These are phyloP conservation scores for Neotoxoptera formosana DNA, from an alignment of 1,140 invertebrate species.

Conservation along the genomic window DNA sequence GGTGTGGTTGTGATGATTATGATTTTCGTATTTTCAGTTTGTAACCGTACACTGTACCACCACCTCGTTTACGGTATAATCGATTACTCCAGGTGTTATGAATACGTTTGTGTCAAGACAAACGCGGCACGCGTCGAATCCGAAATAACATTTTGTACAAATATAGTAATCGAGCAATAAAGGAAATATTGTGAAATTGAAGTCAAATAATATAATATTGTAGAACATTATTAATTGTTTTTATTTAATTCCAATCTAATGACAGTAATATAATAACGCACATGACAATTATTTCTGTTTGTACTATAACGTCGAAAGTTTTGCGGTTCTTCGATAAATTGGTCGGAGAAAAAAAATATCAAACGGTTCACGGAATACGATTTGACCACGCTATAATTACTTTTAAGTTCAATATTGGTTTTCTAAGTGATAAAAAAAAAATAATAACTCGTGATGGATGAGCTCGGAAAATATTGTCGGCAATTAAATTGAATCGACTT, in stretches of 20 bases:
- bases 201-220: neutral
- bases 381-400: neutral
- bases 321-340: neutral
- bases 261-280: neutral
- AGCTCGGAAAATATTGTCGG: neutral
- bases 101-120: too few relatives aligned
- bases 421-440: neutral
- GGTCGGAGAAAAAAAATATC: neutral
- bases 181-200: neutral
- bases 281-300: neutral
- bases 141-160: neutral
- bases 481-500: neutral
- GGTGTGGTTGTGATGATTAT: too few relatives aligned
- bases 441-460: conserved; percentile 11
- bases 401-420: conserved; percentile 17
- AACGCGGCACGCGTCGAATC: neutral
- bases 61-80: neutral
- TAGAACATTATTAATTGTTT: neutral
- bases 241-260: neutral
- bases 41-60: too few relatives aligned
- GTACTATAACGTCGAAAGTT: neutral
- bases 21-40: too few relatives aligned
- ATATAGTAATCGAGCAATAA: neutral
- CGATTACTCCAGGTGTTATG: neutral
- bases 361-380: neutral